phyloP scores from a whole-genome alignment of 2,797 vertebrate genomes.

The Onychomys torridus region DNA sequence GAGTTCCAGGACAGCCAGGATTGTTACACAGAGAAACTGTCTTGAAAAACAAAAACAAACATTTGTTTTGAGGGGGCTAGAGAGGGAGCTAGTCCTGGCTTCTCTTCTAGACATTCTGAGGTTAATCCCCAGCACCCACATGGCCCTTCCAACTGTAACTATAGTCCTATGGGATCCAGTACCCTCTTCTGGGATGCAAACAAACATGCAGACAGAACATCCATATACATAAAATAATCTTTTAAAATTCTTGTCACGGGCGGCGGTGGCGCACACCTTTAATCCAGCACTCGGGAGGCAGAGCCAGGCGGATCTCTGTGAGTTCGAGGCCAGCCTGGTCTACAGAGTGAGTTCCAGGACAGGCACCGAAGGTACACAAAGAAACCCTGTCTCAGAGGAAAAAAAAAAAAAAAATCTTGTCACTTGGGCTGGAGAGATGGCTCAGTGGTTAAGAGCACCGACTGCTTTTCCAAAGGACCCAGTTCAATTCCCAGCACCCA shows the following conservation, averaged over 20 bases:
- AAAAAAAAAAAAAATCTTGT: not conserved
- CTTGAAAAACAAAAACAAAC: not conserved
- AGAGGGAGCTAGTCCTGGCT: not conserved
- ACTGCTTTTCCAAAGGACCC: no score
- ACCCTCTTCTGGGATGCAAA: not conserved
- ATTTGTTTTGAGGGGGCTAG: not conserved
- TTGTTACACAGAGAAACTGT: not conserved
- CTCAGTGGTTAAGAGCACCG: no score
- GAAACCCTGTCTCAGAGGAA: no score
- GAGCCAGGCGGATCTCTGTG: no score
- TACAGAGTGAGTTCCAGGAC: no score
- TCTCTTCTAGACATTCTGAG: not conserved
- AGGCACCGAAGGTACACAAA: no score
- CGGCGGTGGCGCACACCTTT: no score
- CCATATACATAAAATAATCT: not conserved
- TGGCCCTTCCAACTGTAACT: not conserved
- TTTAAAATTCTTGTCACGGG: not conserved
- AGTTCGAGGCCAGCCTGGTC: no score
- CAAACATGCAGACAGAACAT: not conserved
- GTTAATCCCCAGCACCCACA: not conserved
- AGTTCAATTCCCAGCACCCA: no score
- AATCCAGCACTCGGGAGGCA: no score
- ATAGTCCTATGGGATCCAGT: not conserved
- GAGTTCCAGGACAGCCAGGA: not conserved
- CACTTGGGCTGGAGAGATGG: no score